Conservation (phyloP, 2,888 invertebrate species). For the Terebella lapidaria region DNA sequence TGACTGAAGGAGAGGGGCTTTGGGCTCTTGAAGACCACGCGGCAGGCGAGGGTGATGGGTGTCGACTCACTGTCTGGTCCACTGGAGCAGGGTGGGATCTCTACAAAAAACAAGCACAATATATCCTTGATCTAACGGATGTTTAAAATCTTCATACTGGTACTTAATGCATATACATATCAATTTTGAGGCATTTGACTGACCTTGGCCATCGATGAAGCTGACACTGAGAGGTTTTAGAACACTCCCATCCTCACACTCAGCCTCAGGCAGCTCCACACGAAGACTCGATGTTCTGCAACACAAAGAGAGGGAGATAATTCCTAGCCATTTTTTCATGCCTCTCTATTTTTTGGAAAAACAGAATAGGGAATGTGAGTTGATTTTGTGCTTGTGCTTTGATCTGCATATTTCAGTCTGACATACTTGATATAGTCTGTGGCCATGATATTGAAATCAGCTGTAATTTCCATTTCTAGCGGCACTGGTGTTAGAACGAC, state of each 20-base stretch:
- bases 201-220: constrained; percentile 41
- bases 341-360: too few relatives aligned
- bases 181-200: too few relatives aligned
- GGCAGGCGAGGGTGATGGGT: constrained; percentile 24
- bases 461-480: constrained; percentile 37
- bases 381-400: too few relatives aligned
- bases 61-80: constrained; percentile 6
- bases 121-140: too few relatives aligned
- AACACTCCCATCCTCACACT: constrained; percentile 45
- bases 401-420: too few relatives aligned
- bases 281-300: constrained; percentile 32
- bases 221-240: constrained; percentile 41
- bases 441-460: constrained; percentile 32
- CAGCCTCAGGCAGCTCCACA: constrained; percentile 38
- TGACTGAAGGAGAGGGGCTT: constrained; percentile 45
- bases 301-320: too few relatives aligned
- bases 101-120: too few relatives aligned
- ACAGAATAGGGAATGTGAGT: too few relatives aligned
- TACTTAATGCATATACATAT: too few relatives aligned
- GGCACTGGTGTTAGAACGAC: constrained; percentile 50
- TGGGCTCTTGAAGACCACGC: constrained; percentile 39
- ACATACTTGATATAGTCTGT: constrained; percentile 31
- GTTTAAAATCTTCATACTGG: too few relatives aligned
- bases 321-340: too few relatives aligned
- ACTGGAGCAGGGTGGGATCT: constrained; percentile 6